These are phyloP conservation scores for Malachius bipustulatus DNA, from an alignment of 2,888 invertebrate genomes.

Conservation along the genomic window DNA sequence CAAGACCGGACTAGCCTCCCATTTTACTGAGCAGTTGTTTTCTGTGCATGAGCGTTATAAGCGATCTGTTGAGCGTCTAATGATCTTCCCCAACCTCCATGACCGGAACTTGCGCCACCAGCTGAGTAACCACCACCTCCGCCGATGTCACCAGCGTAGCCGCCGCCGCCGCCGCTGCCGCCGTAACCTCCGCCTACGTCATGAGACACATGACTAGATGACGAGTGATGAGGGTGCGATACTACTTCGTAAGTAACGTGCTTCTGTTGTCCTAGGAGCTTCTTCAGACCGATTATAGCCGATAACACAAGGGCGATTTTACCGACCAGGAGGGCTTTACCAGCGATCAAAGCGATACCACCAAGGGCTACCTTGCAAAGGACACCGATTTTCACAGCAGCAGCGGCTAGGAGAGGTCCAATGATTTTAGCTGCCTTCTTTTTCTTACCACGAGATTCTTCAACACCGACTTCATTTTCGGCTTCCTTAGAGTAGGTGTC, in stretches of 20 bases:
- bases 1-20: constrained; percentile 25
- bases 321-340: constrained; percentile 73
- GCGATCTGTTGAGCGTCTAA: constrained; percentile 65
- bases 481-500: constrained; percentile 52
- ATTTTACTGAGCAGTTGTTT: constrained; percentile 38
- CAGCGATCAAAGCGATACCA: constrained; percentile 73
- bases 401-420: constrained; percentile 61
- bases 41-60: constrained; percentile 54
- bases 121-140: constrained; percentile 44
- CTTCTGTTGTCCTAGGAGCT: constrained; percentile 62
- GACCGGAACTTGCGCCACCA: too few relatives aligned
- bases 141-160: constrained; percentile 39
- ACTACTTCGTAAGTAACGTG: constrained; percentile 83
- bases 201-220: constrained; percentile 52
- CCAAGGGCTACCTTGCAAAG: constrained; percentile 67
- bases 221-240: constrained; percentile 68
- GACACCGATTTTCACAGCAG: constrained; percentile 69
- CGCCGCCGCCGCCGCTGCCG: constrained; percentile 45
- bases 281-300: constrained; percentile 74
- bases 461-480: constrained; percentile 43
- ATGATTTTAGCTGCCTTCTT: constrained; percentile 69
- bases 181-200: constrained; percentile 46
- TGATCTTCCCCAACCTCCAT: constrained; percentile 65
- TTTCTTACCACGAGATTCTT: constrained; percentile 68
- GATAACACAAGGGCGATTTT: constrained; percentile 75